Base-by-base conservation (phyloP, 1,140 invertebrate genomes). In the Macrobrachium rosenbergii region DNA sequence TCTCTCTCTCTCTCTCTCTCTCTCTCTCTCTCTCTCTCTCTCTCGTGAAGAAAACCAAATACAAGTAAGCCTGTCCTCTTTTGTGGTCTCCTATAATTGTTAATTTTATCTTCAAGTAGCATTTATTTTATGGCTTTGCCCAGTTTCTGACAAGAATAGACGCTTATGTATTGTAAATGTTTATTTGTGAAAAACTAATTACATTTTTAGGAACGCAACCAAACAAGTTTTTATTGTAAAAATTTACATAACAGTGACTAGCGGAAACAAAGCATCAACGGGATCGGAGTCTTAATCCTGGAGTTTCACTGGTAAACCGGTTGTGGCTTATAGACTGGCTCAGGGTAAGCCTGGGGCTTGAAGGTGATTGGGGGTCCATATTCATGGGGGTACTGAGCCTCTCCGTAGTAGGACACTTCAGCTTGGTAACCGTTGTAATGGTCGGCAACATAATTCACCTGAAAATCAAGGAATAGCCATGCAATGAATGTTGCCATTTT, bases 401-500 rank as follows among this genome's bases (percentile, higher is more conserved):
- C 75, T 7, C 89, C 89, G 37, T 86, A 73, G 88, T 90, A 90
- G 77, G 52, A 88, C 37, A 90, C 90, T 79, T 90, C 87, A 52
- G 90, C 90, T 72, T 90, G 82, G 86, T 82, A 90, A 11, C 90
- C 90, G 83, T 77, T 88, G 89, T 91, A 88, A 83, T 90, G 87
- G 82, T 91, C 91, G 16, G 90, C 91, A 3, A 86, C 89, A 87
- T 91, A 91, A 77, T 83, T 90, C 73, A 91, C 91, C 88, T 89
- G 82, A 11, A 58, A 21, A 59, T 3, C 5, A 14, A 37, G 58
- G 45, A 11, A 52, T 37, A 63, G 0, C 12, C 10, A 37, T 28
- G 5, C 3, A 2, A 37, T 37, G 28, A 37, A 37, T 37, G 28
- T 37, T 37, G 28, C 28, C 28, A 37, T 37, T 37, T 37, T 37